phyloP scores from a whole-genome alignment of 2,113 vertebrate genomes.

The Baryphthengus martii region DNA sequence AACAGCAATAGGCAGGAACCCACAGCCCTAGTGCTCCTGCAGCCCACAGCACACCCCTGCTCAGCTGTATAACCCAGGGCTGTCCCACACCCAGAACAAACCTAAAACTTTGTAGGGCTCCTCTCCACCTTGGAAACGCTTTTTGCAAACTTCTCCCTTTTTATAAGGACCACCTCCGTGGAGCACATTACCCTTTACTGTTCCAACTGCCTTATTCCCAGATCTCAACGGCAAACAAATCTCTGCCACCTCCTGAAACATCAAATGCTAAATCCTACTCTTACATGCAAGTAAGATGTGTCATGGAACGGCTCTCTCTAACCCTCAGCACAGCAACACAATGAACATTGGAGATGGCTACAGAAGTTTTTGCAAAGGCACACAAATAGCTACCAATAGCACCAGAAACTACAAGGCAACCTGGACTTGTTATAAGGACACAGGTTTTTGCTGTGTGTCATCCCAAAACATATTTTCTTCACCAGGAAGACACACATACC shows the following conservation, averaged over 20 bases:
- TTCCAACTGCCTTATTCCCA: neutral
- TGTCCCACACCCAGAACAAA: neutral
- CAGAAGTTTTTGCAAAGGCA: neutral
- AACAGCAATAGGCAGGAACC: neutral
- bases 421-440: accelerated
- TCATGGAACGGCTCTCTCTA: neutral
- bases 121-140: neutral
- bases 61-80: neutral
- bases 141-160: neutral
- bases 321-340: neutral
- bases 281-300: accelerated
- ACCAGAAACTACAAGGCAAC: neutral
- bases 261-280: neutral
- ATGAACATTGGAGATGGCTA: accelerated
- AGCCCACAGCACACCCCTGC: neutral
- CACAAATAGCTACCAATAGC: neutral
- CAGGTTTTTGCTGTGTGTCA: neutral
- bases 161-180: neutral
- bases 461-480: neutral
- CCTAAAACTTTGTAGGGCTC: neutral
- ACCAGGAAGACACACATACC: neutral
- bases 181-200: neutral
- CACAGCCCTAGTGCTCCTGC: neutral
- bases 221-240: accelerated
- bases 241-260: neutral